Conservation (phyloP, 2,797 vertebrate genomes). For the Danio aesculapii region DNA sequence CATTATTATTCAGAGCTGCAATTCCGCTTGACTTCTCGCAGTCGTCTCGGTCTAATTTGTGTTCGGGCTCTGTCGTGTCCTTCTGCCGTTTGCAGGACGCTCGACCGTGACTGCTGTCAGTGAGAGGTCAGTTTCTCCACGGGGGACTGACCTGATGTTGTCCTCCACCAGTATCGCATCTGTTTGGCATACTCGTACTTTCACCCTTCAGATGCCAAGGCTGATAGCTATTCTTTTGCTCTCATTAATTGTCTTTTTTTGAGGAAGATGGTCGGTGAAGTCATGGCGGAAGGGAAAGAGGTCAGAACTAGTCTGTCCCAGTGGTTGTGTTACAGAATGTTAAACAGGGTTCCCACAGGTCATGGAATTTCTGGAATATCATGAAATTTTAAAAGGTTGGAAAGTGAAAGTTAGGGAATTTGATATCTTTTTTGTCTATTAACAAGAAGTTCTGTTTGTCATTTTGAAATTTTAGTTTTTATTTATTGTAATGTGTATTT, state of each 20-base stretch:
- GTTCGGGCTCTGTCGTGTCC: conserved; percentile 4
- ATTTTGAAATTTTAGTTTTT: no score
- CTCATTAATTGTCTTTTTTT: conserved; percentile 50
- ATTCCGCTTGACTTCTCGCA: background rate
- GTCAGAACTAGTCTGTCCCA: conserved; percentile 14
- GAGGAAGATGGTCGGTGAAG: conserved; percentile 23
- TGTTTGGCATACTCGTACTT: conserved; percentile 19
- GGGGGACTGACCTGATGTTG: conserved; percentile 21
- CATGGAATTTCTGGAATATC: no score
- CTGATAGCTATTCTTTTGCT: conserved; percentile 35
- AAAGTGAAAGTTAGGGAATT: no score
- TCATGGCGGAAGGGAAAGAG: conserved; percentile 6
- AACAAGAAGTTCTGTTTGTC: no score
- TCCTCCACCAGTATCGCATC: conserved; percentile 17
- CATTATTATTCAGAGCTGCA: conserved; percentile 20
- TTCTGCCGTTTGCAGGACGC: background rate
- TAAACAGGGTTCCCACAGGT: no score
- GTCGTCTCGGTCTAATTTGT: conserved; percentile 6
- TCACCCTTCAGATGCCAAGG: conserved; percentile 45
- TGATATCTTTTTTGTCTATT: no score
- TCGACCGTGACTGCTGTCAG: conserved; percentile 31
- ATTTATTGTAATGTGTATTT: no score
- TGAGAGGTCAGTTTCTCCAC: conserved; percentile 26
- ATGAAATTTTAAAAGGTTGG: no score
- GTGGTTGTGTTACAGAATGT: conserved; percentile 1